These are phyloP conservation scores for Meles meles DNA, from an alignment of 2,113 vertebrate genomes.

Conservation along the genomic window DNA sequence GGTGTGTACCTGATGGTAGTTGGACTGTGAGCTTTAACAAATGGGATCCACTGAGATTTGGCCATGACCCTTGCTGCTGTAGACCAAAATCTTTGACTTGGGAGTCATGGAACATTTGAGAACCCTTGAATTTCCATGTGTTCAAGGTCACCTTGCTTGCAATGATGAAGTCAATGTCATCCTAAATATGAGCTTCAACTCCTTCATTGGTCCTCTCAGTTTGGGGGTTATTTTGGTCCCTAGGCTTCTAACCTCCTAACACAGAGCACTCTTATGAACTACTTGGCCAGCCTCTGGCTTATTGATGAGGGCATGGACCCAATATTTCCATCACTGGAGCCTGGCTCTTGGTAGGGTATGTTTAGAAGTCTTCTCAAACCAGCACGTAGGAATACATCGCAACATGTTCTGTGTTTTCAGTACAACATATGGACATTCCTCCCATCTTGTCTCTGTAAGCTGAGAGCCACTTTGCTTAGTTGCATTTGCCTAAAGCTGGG, in stretches of 20 bases:
- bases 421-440: not conserved
- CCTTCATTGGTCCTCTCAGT: rapidly evolving
- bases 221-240: not conserved
- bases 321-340: rapidly evolving
- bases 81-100: not conserved
- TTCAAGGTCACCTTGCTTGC: not conserved
- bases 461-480: not conserved
- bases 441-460: not conserved
- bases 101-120: too few relatives aligned
- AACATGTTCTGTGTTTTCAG: not conserved
- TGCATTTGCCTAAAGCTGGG: not conserved
- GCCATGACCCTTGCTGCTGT: rapidly evolving
- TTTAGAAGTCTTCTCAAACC: not conserved
- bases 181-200: not conserved
- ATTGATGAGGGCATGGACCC: too few relatives aligned
- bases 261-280: not conserved
- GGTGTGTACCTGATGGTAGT: rapidly evolving
- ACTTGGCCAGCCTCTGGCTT: not conserved
- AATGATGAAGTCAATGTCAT: not conserved
- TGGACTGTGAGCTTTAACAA: not conserved
- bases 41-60: not conserved
- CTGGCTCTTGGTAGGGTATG: not conserved
- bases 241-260: not conserved
- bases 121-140: not conserved
- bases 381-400: not conserved